Evolutionary conservation across 1,140 invertebrate species (phyloP).

Genomic region (Andrena cerasifolii): DNA sequence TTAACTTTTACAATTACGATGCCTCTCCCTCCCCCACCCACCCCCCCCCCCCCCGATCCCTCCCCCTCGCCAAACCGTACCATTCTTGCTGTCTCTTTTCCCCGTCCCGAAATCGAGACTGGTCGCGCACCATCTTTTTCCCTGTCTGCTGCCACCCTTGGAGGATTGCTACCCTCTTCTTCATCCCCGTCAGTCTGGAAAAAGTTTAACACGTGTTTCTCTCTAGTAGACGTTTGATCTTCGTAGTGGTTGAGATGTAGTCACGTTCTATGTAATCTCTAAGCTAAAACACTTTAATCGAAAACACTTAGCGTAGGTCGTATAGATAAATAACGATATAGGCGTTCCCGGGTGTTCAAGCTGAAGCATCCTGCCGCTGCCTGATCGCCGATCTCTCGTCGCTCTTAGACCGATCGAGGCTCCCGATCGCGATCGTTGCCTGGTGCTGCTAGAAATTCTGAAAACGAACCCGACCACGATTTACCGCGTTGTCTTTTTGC

Average conservation of each 20-base stretch:
- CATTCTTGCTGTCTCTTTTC: slow-evolving; percentile 29
- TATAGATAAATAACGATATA: slow-evolving; percentile 69
- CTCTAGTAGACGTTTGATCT: slow-evolving; percentile 77
- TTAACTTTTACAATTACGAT: slow-evolving; percentile 38
- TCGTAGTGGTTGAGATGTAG: slow-evolving; percentile 75
- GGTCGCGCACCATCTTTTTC: slow-evolving; percentile 5
- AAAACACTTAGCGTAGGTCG: slow-evolving; percentile 72
- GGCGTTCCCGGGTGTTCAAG: slow-evolving; percentile 60
- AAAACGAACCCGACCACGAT: neutral
- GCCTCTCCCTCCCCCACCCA: neutral
- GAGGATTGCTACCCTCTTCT: slow-evolving; percentile 23
- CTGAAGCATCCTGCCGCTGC: slow-evolving; percentile 49
- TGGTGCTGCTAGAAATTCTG: no score
- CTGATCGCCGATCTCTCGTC: neutral
- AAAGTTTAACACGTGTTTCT: slow-evolving; percentile 71
- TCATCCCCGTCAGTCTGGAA: slow-evolving; percentile 65
- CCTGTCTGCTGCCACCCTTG: slow-evolving; percentile 49
- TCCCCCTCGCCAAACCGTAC: neutral
- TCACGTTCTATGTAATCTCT: slow-evolving; percentile 78
- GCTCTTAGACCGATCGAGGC: neutral
- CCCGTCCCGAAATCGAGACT: slow-evolving; percentile 26
- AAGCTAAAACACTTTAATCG: slow-evolving; percentile 78
- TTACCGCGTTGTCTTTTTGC: no score
- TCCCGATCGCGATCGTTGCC: neutral
- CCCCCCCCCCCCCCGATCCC: slow-evolving; percentile 2